phyloP scores from a whole-genome alignment of 2,888 invertebrate species.

The Tenthredo distinguenda region DNA sequence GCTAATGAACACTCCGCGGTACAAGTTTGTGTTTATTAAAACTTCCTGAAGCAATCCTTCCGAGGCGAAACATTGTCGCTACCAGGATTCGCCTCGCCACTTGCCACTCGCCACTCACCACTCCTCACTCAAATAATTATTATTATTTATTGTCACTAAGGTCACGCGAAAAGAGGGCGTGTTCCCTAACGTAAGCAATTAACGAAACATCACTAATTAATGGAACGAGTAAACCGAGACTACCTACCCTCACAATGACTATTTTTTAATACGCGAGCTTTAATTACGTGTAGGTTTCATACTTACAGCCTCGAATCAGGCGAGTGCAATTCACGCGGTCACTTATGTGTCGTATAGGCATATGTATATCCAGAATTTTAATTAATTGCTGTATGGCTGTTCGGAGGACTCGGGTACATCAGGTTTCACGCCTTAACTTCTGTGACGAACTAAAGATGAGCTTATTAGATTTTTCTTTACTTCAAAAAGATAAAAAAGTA shows the following conservation, averaged over 20 bases:
- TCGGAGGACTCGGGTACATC: neutral
- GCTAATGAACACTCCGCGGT: slow-evolving; percentile 38
- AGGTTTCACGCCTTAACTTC: neutral
- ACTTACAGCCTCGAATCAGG: neutral
- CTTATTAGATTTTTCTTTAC: neutral
- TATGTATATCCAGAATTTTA: neutral
- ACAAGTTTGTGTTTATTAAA: slow-evolving; percentile 33
- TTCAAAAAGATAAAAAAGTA: too few relatives aligned
- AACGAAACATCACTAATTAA: slow-evolving; percentile 45
- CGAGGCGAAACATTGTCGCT: slow-evolving; percentile 10
- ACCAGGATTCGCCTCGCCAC: neutral
- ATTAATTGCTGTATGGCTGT: slow-evolving; percentile 18
- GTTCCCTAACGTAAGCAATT: neutral
- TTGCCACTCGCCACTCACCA: neutral
- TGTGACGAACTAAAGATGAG: neutral
- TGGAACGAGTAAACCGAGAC: slow-evolving; percentile 5
- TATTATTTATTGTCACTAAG: slow-evolving; percentile 8
- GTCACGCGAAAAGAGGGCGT: slow-evolving; percentile 23
- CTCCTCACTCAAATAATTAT: neutral
- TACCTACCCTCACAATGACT: neutral
- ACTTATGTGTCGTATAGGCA: neutral
- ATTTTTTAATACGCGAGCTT: slow-evolving; percentile 23
- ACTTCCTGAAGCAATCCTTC: slow-evolving; percentile 21
- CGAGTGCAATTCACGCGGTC: neutral
- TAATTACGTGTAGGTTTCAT: neutral